Evolutionary conservation across 2,888 invertebrate species (phyloP).

Genomic region (Lacanobia oleracea): DNA sequence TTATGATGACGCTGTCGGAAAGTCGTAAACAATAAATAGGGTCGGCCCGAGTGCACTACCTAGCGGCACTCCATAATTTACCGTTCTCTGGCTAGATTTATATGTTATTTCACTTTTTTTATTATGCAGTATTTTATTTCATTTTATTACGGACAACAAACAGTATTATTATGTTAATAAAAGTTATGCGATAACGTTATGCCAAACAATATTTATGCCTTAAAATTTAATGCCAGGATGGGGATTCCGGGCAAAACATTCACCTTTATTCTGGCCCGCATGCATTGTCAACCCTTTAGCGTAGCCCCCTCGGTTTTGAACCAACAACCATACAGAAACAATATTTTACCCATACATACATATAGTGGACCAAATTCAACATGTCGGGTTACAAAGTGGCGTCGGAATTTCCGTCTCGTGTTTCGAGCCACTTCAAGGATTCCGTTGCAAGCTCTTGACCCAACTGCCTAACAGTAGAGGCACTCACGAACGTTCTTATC

Average conservation of each 20-base stretch:
- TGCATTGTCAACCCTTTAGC: background rate
- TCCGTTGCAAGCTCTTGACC: conserved; percentile 23
- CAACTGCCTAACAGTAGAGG: background rate
- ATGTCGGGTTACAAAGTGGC: background rate
- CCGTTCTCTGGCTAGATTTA: too few relatives aligned
- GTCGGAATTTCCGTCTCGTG: background rate
- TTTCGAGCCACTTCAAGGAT: conserved; percentile 1
- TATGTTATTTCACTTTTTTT: too few relatives aligned
- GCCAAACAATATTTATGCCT: too few relatives aligned
- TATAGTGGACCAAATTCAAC: background rate
- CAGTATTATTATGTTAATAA: too few relatives aligned
- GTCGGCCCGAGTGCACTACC: too few relatives aligned
- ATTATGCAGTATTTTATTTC: too few relatives aligned
- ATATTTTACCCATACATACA: background rate
- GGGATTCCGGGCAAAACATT: background rate
- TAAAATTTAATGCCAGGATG: too few relatives aligned
- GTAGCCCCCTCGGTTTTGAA: background rate
- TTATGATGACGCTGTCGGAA: too few relatives aligned
- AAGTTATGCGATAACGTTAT: too few relatives aligned
- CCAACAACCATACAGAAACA: background rate
- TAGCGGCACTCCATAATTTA: too few relatives aligned
- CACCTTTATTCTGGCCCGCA: conserved; percentile 2
- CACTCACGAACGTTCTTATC: background rate
- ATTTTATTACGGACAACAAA: too few relatives aligned
- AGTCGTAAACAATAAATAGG: too few relatives aligned